These are phyloP conservation scores for Mionectes macconnelli DNA, from an alignment of 2,113 vertebrate species.

Conservation along the genomic window DNA sequence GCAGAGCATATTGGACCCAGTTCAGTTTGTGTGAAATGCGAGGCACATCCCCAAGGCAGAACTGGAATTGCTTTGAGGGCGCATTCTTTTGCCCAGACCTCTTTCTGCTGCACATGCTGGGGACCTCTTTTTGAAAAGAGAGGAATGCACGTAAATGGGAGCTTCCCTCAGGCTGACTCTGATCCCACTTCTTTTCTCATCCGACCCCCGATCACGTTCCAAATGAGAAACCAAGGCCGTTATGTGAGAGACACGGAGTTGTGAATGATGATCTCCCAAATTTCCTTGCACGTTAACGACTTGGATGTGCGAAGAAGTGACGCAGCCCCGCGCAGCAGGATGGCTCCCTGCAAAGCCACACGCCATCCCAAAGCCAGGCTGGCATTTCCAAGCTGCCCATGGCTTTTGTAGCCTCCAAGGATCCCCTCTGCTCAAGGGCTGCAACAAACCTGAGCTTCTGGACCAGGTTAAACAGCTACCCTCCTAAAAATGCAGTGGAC, in stretches of 20 bases:
- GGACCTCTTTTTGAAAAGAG: not conserved
- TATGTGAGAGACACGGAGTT: not conserved
- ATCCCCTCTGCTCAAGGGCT: not conserved
- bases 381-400: not conserved
- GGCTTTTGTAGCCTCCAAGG: not conserved
- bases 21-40: not conserved
- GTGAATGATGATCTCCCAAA: not conserved
- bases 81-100: not conserved
- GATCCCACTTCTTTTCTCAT: not conserved
- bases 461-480: not conserved
- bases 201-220: not conserved
- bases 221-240: not conserved
- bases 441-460: not conserved
- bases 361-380: not conserved
- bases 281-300: not conserved
- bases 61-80: slow-evolving; percentile 13
- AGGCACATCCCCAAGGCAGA: slow-evolving; percentile 18
- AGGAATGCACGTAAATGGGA: not conserved
- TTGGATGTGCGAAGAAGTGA: not conserved
- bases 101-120: not conserved
- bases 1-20: not conserved
- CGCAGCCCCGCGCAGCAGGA: not conserved
- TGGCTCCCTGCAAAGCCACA: not conserved
- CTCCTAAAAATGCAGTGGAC: fast-evolving
- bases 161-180: not conserved